phyloP scores from a whole-genome alignment of 2,888 invertebrate species.

The Netelia virgata region DNA sequence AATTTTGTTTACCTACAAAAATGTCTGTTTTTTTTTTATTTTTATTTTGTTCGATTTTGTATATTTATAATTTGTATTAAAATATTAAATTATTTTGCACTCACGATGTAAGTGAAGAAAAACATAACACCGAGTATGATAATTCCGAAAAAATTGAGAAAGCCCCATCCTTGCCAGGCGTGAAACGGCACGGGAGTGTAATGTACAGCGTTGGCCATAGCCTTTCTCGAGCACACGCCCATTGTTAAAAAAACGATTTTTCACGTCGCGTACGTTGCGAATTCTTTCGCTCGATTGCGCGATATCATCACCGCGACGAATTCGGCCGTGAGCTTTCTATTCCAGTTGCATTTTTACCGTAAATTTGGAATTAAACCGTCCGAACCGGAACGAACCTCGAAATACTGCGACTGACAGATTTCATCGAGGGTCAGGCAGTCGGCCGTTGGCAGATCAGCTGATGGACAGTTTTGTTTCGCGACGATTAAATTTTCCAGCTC shows the following conservation, averaged over 20 bases:
- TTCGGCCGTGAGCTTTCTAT: background rate
- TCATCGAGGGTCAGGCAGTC: conserved; percentile 25
- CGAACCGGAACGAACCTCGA: conserved; percentile 38
- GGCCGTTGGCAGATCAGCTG: conserved; percentile 6
- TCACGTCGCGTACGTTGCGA: background rate
- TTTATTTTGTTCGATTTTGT: background rate
- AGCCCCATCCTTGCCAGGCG: conserved; percentile 76
- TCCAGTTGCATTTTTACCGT: conserved; percentile 41
- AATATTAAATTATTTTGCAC: conserved; percentile 16
- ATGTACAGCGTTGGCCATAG: conserved; percentile 25
- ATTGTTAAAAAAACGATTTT: conserved; percentile 39
- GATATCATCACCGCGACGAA: conserved; percentile 16
- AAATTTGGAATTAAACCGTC: conserved; percentile 9
- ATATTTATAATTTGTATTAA: background rate
- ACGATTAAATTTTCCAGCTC: background rate
- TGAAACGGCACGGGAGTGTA: conserved; percentile 64
- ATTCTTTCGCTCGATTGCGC: background rate
- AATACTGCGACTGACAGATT: conserved; percentile 54
- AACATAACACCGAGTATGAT: conserved; percentile 67
- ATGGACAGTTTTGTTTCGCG: conserved; percentile 50
- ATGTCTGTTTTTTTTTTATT: conserved; percentile 8
- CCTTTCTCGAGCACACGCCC: conserved; percentile 65
- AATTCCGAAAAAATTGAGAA: conserved; percentile 72
- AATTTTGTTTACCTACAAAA: conserved; percentile 49
- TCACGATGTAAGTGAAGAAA: conserved; percentile 67